Base-by-base conservation (phyloP, 2,113 vertebrate genomes). In the Scolopax mira region DNA sequence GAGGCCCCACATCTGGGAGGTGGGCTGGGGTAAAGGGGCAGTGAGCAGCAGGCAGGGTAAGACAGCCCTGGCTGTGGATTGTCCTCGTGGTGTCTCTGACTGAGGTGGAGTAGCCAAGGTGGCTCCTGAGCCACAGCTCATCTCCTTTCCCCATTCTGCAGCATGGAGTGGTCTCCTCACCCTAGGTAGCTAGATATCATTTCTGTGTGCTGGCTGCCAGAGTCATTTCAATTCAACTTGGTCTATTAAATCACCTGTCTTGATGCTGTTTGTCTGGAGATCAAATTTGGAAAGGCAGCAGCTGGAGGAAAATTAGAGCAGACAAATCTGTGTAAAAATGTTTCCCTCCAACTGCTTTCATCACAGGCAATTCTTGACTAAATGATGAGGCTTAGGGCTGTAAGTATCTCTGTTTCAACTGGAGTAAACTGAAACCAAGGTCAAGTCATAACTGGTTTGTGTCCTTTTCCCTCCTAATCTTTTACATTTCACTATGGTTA, bases 221-320 rank as follows among this genome's bases (percentile, higher is more conserved):
- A 69, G 39, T 46, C 7, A 2, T 52, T 95, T 83, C 54, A 37
- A 18, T 95, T 95, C 90, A 81, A 54, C 39, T 83, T 31, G 17
- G 55, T 64, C 87, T 74, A 11, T 87, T 94, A 93, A 92, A 93
- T 93, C 85, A 88, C 89, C 82, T 92, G 73, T 71, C 92, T 92
- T 7, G 13, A 19, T 41, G 55, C 27, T 88, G 13, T 65, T 88
- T 94, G 78, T 90, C 90, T 75, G 79, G 87, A 93, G 75, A 79
- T 95, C 77, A 87, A 80, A 97, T 92, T 85, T 90, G 71, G 89
- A 96, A 95, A 92, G 55, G 91, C 85, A 94, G 78, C 92, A 95
- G 91, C 80, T 93, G 84, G 79, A 90, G 41, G 75, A 93, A 96
- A 95, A 94, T 83, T 87, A 78, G 72, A 80, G 52, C 84, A 72